A percentile compares a stretch with the other conserved stretches of the same genome.
phyloP scores from a whole-genome alignment of 2,113 vertebrate genomes.

The Cariama cristata region DNA sequence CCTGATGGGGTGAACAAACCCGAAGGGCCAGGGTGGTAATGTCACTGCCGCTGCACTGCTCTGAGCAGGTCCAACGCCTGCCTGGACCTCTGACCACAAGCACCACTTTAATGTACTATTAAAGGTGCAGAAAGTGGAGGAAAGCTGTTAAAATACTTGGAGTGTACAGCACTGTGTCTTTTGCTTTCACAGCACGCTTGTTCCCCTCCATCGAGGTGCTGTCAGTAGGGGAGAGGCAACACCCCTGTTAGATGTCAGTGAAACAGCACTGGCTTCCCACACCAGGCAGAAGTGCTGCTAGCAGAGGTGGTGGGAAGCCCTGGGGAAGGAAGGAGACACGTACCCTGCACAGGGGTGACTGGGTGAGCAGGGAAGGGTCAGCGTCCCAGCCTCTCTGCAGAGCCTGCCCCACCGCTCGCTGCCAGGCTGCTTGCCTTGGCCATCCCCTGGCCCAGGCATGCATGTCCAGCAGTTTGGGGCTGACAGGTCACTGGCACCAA shows the following conservation, averaged over 20 bases:
- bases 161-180: not conserved
- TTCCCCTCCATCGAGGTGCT: not conserved
- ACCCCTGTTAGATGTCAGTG: not conserved
- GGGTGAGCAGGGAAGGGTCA: not conserved
- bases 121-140: not conserved
- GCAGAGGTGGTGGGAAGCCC: not conserved
- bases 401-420: not conserved
- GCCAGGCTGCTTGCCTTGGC: not conserved
- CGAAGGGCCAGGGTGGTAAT: not conserved
- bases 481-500: not conserved
- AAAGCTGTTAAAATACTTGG: not conserved
- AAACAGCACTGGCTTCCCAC: not conserved
- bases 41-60: rapidly evolving
- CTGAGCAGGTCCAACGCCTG: not conserved
- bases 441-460: not conserved
- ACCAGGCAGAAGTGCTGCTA: not conserved
- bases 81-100: not conserved
- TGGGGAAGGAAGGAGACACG: not conserved
- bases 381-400: not conserved
- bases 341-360: not conserved
- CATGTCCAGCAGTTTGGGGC: rapidly evolving
- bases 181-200: not conserved
- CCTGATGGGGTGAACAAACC: not conserved
- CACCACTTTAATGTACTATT: not conserved
- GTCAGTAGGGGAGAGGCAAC: not conserved